Evolutionary conservation across 2,113 vertebrate species (phyloP), one percentile per base, ranked within the genome.

Genomic region (Brachirus orientalis): DNA sequence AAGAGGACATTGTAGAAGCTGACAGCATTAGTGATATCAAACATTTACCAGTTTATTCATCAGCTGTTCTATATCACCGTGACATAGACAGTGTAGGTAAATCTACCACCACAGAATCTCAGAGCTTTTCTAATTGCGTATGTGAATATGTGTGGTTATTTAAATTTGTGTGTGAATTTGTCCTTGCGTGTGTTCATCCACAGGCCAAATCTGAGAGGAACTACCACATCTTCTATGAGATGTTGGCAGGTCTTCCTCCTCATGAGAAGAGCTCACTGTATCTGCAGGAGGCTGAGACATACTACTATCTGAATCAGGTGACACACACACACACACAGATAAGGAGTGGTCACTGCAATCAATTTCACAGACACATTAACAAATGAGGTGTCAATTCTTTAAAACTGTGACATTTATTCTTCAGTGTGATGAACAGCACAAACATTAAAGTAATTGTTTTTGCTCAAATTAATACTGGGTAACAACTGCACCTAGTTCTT

Each of bases 181-280:
- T 69, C n/a, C 68, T 43, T 69, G 22, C 65, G 38, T 74, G n/a
- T 70, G 4, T 79, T 22, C 45, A 38, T 80, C n/a, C 54, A 0
- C 81, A 99, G 98, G 95, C 97, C 95, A 97, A 96, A 94, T 94
- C 89, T 0, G 97, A 99, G 83, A 95, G 98, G 80, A 99, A 99
- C 88, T 98, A 99, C 75, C 97, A 98, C 86, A 97, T 98, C 82
- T 98, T 99, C 91, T 99, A 99, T 0, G 97, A 99, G 94, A 94
- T 99, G 94, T 76, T 99, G 87, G 95, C 96, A 0, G 98, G 98
- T 65, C 94, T 99, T 71, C 95, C 96, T 0, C 66, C 93, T 33
- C 92, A 96, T 63, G 93, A 95, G 72, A 94, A 94, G 60, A 93
- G 87, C 72, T 76, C 72, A 0, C 94, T 98, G 72, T 95, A 94